A percentile compares a stretch with the other conserved stretches of the same genome.
phyloP scores from a whole-genome alignment of 2,797 vertebrate species.

The Coregonus suidteri region DNA sequence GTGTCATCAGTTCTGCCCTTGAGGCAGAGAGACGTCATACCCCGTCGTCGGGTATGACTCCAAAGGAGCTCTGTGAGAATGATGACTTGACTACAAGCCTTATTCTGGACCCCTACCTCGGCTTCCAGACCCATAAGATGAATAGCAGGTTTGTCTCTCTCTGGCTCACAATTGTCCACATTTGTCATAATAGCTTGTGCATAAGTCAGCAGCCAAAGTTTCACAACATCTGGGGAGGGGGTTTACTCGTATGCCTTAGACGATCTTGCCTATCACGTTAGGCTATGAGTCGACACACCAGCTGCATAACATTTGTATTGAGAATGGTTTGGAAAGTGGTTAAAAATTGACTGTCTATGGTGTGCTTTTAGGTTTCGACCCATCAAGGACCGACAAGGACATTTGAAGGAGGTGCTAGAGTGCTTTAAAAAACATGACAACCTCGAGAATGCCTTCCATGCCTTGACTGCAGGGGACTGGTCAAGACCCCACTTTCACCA shows the following conservation, averaged over 20 bases:
- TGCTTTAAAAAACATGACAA: slow-evolving; percentile 95
- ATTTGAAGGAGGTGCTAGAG: slow-evolving; percentile 94
- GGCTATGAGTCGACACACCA: background rate
- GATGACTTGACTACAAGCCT: slow-evolving; percentile 95
- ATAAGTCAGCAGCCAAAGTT: background rate
- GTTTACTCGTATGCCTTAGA: background rate
- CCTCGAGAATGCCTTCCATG: slow-evolving; percentile 93
- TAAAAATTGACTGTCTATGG: background rate
- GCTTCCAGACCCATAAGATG: slow-evolving; percentile 98
- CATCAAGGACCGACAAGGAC: slow-evolving; percentile 93
- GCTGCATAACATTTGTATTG: background rate
- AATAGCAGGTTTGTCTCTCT: slow-evolving; percentile 85
- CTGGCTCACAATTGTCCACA: background rate
- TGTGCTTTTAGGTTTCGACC: slow-evolving; percentile 84
- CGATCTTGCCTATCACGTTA: background rate
- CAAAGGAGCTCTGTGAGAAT: slow-evolving; percentile 95
- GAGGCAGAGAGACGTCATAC: slow-evolving; percentile 93
- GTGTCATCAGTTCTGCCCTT: slow-evolving; percentile 77
- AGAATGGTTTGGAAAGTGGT: background rate
- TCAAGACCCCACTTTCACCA: slow-evolving; percentile 90
- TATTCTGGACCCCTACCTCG: slow-evolving; percentile 95
- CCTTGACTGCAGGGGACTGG: slow-evolving; percentile 90
- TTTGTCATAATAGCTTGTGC: background rate
- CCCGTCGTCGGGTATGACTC: slow-evolving; percentile 94
- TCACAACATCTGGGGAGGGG: background rate